Percentiles rank a stretch among this genome's conserved stretches.
These are phyloP conservation scores for Callyntrura guangdongensis DNA, from an alignment of 2,888 invertebrate genomes.

Conservation along the genomic window DNA sequence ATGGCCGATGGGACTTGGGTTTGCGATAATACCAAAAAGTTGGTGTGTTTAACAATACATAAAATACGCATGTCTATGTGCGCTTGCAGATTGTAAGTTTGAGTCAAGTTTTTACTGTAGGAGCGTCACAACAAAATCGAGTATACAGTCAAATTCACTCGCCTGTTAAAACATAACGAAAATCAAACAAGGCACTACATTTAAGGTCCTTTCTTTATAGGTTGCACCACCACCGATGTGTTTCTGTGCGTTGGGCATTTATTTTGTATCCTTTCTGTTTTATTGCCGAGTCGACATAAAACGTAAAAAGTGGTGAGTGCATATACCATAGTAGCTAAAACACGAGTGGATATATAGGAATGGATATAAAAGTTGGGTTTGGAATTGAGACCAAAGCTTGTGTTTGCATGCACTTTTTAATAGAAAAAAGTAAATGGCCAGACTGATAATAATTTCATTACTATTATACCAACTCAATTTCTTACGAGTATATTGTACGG, in stretches of 20 bases:
- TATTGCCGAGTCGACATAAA: not conserved
- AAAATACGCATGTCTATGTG: not conserved
- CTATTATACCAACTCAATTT: slow-evolving; percentile 62
- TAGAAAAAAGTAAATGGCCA: slow-evolving; percentile 4
- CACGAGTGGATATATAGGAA: too few species aligned
- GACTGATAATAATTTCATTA: slow-evolving; percentile 43
- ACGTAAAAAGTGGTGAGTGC: not conserved
- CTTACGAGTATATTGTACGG: slow-evolving; percentile 63
- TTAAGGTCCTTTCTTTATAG: too few species aligned
- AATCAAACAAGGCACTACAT: not conserved
- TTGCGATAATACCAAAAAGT: slow-evolving; percentile 40
- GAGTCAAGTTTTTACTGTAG: not conserved
- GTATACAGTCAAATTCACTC: not conserved
- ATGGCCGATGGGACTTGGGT: slow-evolving; percentile 7
- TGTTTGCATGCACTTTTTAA: not conserved
- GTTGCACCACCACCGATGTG: too few species aligned
- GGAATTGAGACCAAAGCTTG: slow-evolving; percentile 23
- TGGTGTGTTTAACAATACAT: not conserved
- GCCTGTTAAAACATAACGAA: not conserved
- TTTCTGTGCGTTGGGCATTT: too few species aligned
- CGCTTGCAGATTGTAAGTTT: not conserved
- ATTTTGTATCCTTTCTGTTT: not conserved
- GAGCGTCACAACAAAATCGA: not conserved
- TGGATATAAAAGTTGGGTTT: not conserved
- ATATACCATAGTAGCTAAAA: too few species aligned